Conservation (phyloP, 1,140 invertebrate species). For the Drosophila saltans region DNA sequence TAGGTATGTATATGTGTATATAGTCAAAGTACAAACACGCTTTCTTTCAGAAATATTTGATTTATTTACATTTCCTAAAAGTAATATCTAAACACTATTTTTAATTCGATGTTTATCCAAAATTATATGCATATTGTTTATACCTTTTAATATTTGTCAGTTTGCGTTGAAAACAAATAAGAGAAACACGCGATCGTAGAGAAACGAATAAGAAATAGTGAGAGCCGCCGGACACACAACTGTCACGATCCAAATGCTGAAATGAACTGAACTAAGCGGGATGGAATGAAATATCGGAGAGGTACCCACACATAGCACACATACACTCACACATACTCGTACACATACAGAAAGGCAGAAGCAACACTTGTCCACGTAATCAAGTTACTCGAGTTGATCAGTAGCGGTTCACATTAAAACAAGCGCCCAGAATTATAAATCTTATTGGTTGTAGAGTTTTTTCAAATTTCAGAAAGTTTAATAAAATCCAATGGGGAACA, state of each 20-base stretch:
- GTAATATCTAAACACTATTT: conserved; percentile 35
- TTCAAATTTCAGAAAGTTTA: no score
- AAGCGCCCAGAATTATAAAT: not conserved
- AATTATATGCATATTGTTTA: not conserved
- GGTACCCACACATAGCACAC: not conserved
- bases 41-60: conserved; percentile 59
- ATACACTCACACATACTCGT: not conserved
- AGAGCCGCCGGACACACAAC: conserved; percentile 30
- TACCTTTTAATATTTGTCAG: conserved; percentile 13
- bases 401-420: conserved; percentile 33
- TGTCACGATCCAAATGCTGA: conserved; percentile 60
- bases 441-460: not conserved
- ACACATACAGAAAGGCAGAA: conserved; percentile 13
- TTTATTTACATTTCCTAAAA: conserved; percentile 28
- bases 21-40: conserved; percentile 70
- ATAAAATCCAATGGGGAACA: no score
- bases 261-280: conserved; percentile 59
- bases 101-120: not conserved
- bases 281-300: conserved; percentile 20
- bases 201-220: not conserved
- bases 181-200: not conserved
- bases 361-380: conserved; percentile 70
- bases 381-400: conserved; percentile 46
- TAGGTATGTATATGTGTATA: not conserved
- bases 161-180: conserved; percentile 33